Conservation (phyloP, 2,888 invertebrate genomes). For the Diarsia rubi region DNA sequence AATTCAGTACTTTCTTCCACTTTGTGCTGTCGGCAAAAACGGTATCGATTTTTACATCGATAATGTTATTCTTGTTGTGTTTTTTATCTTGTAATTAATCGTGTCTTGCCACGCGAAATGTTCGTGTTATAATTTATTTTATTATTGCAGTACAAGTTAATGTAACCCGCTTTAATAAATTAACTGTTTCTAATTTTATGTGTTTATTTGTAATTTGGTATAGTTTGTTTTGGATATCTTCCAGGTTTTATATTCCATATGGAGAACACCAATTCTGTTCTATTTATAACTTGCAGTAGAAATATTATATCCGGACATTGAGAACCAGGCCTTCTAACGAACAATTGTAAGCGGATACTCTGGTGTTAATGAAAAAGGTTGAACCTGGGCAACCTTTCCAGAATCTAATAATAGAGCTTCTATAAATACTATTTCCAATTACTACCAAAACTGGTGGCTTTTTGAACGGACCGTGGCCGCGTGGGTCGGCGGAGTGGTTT, state of each 20-base stretch:
- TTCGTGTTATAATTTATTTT: conserved; percentile 62
- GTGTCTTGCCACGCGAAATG: conserved; percentile 61
- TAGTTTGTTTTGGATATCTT: conserved; percentile 1
- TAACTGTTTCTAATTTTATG: conserved; percentile 36
- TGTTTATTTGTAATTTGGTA: conserved; percentile 12
- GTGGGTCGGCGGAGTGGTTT: conserved; percentile 50
- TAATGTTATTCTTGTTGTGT: conserved; percentile 52
- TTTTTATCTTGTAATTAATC: conserved; percentile 62
- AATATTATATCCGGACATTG: not conserved
- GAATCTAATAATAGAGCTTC: conserved; percentile 40
- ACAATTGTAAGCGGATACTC: conserved; percentile 8
- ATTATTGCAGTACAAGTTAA: conserved; percentile 52
- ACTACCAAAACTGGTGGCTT: conserved; percentile 44
- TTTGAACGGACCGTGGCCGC: conserved; percentile 54
- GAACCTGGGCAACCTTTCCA: conserved; percentile 1
- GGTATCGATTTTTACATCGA: conserved; percentile 58
- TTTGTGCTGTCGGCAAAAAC: conserved; percentile 44
- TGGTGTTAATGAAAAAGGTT: conserved; percentile 23
- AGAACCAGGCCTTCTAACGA: too few species aligned
- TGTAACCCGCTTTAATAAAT: conserved; percentile 39
- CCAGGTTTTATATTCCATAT: not conserved
- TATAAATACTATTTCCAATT: conserved; percentile 61
- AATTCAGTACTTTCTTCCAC: conserved; percentile 59
- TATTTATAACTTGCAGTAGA: not conserved
- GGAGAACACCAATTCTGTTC: not conserved